Evolutionary conservation across 2,888 invertebrate genomes (phyloP).

Genomic region (Scotopteryx bipunctaria): DNA sequence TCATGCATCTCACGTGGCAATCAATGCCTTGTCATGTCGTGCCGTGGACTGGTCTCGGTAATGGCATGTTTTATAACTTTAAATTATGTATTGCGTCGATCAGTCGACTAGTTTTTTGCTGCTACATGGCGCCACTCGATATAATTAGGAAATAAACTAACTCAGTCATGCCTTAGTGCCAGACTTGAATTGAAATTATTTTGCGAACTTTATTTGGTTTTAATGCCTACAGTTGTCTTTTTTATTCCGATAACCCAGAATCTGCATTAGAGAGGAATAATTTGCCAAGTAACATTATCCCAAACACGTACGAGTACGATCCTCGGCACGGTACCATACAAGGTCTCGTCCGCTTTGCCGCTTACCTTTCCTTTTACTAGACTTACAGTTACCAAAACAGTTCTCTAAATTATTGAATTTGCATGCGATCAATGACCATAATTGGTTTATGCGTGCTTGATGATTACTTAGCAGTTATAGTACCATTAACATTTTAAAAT

Average conservation of each 20-base stretch:
- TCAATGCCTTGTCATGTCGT: slow-evolving; percentile 39
- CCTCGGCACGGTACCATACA: slow-evolving; percentile 32
- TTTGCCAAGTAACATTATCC: slow-evolving; percentile 36
- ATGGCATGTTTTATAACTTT: slow-evolving; percentile 54
- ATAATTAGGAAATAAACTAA: slow-evolving; percentile 42
- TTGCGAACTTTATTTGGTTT: no score
- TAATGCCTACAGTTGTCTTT: no score
- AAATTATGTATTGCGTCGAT: slow-evolving; percentile 55
- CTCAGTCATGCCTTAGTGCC: slow-evolving; percentile 27
- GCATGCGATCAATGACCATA: slow-evolving; percentile 3
- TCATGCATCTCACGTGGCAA: slow-evolving; percentile 44
- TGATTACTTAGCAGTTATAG: slow-evolving; percentile 24
- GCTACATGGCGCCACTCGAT: slow-evolving; percentile 55
- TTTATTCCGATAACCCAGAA: neutral
- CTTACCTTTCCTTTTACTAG: slow-evolving; percentile 41
- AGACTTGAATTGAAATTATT: neutral
- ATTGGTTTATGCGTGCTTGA: slow-evolving; percentile 21
- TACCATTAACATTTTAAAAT: slow-evolving; percentile 43
- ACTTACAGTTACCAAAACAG: slow-evolving; percentile 23
- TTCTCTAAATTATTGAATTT: slow-evolving; percentile 29
- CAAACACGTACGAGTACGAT: slow-evolving; percentile 41
- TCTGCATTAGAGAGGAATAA: slow-evolving; percentile 31
- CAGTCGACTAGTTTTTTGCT: slow-evolving; percentile 54
- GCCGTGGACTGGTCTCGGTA: slow-evolving; percentile 35
- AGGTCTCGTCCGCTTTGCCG: slow-evolving; percentile 38